Evolutionary conservation across 2,113 vertebrate genomes (phyloP).

Genomic region (Holacanthus passer): DNA sequence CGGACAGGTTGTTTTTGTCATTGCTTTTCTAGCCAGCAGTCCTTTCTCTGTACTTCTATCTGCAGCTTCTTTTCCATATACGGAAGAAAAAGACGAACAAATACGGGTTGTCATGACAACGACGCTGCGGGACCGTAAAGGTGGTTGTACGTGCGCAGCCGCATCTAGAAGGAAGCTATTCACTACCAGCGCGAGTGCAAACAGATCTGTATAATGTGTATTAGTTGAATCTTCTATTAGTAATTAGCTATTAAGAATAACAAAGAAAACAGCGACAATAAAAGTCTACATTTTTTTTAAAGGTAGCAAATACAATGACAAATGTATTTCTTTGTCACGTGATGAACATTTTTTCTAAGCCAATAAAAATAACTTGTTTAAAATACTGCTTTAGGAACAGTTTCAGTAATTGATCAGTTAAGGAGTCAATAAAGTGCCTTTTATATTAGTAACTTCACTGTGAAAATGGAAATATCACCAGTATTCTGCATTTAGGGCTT

Average conservation of each 20-base stretch:
- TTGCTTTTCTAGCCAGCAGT: background rate
- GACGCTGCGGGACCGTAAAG: conserved; percentile 42
- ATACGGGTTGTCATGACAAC: conserved; percentile 63
- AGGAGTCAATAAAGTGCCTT: no score
- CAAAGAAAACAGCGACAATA: no score
- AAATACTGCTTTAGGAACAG: no score
- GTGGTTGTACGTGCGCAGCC: rapidly evolving
- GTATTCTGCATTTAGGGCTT: background rate
- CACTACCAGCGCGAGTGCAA: background rate
- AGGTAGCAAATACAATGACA: no score
- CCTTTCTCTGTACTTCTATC: background rate
- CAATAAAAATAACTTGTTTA: no score
- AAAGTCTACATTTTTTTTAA: no score
- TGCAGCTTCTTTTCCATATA: background rate
- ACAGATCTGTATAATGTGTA: background rate
- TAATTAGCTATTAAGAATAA: no score
- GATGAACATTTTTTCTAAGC: no score
- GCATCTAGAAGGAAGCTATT: background rate
- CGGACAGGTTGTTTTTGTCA: background rate
- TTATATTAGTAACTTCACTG: no score
- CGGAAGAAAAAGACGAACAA: background rate
- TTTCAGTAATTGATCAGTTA: no score
- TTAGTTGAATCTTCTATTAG: background rate
- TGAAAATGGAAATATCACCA: background rate
- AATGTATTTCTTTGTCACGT: no score